Base-by-base conservation (phyloP, 2,113 vertebrate genomes). In the Zootoca vivipara region DNA sequence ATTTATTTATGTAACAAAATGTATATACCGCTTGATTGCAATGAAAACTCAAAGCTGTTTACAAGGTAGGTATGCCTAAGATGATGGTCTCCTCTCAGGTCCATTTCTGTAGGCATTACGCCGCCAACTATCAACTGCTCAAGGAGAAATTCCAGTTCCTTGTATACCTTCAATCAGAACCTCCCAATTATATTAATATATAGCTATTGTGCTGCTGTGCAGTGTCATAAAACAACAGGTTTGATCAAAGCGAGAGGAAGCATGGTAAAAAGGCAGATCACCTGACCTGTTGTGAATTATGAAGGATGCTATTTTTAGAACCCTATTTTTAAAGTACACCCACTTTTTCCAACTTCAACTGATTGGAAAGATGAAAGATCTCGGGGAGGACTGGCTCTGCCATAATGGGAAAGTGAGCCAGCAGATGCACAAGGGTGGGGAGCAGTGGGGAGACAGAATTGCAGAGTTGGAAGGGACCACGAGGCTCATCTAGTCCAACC, bases 201-300 rank as follows among this genome's bases (percentile, higher is more conserved):
- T 91, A 16, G 35, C n/a, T 64, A 73, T 28, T 13, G 77, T 40
- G 12, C n/a, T 93, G 4, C 80, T 84, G 83, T 0, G 8, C 78
- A 85, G 90, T 62, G 40, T 9, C 15, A 0, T 5, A 85, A 85
- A 89, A 46, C 73, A 65, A 2, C 38, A 13, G 20, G 12, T 46
- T 5, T 84, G 74, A 91, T 93, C 58, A 30, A 87, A 62, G 28
- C 4, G 20, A 67, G 7, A 87, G 52, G 79, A 2, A 78, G 52
- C 73, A 16, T 85, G 82, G 89, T 90, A 81, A 38, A 82, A 56
- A 42, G 64, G 30, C 8, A 35, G 5, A 30, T 90, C 42, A 64
- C 91, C 81, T 62, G 69, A 74, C 42, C 40, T 33, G 30, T 20
- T 33, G 7, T 74, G 69, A 74, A 85, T 9, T 18, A 52, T 73